Evolutionary conservation across 2,888 invertebrate species (phyloP).

Genomic region (Melanostoma mellinum): DNA sequence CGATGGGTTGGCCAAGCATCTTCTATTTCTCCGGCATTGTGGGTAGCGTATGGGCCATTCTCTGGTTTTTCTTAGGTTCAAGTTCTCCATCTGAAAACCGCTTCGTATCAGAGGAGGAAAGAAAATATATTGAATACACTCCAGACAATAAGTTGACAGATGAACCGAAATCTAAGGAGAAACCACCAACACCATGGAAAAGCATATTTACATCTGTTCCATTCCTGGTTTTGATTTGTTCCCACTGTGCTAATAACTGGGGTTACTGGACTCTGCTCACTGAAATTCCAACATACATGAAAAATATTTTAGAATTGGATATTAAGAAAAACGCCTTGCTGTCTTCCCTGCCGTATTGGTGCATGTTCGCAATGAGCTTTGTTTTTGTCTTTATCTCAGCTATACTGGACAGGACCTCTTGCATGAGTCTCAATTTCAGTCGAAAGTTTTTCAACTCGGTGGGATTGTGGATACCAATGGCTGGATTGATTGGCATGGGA

Average conservation of each 20-base stretch:
- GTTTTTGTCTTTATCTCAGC: conserved; percentile 87
- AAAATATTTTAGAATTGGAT: conserved; percentile 87
- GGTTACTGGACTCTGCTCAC: conserved; percentile 93
- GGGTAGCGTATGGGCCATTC: conserved; percentile 85
- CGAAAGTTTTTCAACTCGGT: conserved; percentile 84
- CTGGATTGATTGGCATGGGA: conserved; percentile 85
- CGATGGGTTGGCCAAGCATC: conserved; percentile 89
- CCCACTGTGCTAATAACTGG: conserved; percentile 89
- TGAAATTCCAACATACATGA: conserved; percentile 91
- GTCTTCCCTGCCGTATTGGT: conserved; percentile 88
- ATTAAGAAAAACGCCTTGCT: conserved; percentile 88
- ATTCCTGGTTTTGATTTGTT: conserved; percentile 88
- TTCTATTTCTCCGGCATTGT: conserved; percentile 89
- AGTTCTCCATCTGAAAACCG: conserved; percentile 85
- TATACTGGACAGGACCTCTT: conserved; percentile 77
- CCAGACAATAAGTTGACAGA: conserved; percentile 66
- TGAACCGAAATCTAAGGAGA: conserved; percentile 71
- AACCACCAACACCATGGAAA: conserved; percentile 86
- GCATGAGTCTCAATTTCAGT: conserved; percentile 78
- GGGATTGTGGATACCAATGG: conserved; percentile 87
- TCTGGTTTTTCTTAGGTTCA: conserved; percentile 86
- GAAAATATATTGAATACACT: conserved; percentile 85
- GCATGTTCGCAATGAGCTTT: conserved; percentile 88
- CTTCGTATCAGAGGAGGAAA: conserved; percentile 86
- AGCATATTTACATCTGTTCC: conserved; percentile 89